phyloP scores from a whole-genome alignment of 2,113 vertebrate genomes.

The Herpetotheres cachinnans region DNA sequence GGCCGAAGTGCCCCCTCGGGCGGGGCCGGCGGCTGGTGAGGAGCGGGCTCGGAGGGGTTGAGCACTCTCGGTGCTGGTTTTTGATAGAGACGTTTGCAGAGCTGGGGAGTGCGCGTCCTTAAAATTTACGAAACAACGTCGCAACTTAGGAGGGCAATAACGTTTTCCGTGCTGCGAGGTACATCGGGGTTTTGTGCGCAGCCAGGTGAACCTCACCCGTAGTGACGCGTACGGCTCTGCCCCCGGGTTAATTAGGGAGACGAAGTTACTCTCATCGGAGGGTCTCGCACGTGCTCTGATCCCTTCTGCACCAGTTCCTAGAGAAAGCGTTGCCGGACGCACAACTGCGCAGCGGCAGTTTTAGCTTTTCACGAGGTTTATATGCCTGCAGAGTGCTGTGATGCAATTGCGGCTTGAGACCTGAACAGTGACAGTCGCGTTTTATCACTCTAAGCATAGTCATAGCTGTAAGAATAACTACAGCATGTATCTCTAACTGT shows the following conservation, averaged over 20 bases:
- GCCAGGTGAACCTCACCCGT: accelerated
- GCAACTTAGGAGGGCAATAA: accelerated
- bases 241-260: background rate
- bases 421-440: background rate
- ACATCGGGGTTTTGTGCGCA: no score
- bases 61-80: accelerated
- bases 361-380: background rate
- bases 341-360: accelerated
- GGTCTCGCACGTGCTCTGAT: accelerated
- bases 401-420: background rate
- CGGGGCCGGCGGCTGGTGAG: background rate
- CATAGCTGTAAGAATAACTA: accelerated
- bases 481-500: accelerated
- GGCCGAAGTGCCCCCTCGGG: background rate
- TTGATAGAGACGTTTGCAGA: no score
- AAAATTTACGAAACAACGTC: accelerated
- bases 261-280: background rate
- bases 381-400: accelerated
- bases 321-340: background rate
- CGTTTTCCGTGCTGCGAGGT: accelerated
- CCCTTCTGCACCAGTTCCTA: accelerated
- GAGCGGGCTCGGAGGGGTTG: background rate
- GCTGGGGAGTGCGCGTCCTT: accelerated
- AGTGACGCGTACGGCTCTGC: background rate
- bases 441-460: accelerated